Percentiles rank a stretch among this genome's conserved stretches.
These are phyloP conservation scores for Drosophila multiciliata DNA, from an alignment of 2,888 invertebrate genomes.

Conservation along the genomic window DNA sequence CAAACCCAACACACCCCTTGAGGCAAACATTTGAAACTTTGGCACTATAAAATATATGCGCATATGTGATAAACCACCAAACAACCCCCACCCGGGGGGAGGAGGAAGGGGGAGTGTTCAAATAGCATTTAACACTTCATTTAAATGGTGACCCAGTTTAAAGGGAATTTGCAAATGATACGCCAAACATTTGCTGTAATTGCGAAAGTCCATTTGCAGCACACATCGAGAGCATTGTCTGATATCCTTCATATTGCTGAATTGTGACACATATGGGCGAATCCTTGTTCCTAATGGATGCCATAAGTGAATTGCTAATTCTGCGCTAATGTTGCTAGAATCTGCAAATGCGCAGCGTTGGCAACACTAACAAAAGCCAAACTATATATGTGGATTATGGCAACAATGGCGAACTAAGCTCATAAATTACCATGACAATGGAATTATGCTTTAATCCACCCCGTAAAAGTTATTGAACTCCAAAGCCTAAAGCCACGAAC, in stretches of 20 bases:
- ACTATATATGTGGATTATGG: slow-evolving; percentile 30
- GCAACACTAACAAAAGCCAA: slow-evolving; percentile 14
- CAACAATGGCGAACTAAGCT: slow-evolving; percentile 72
- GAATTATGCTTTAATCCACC: slow-evolving; percentile 72
- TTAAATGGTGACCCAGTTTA: slow-evolving; percentile 67
- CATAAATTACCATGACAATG: slow-evolving; percentile 80
- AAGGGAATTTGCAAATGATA: slow-evolving; percentile 42
- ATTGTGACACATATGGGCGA: slow-evolving; percentile 61
- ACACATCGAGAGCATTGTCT: not conserved
- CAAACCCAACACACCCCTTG: not conserved
- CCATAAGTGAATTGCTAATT: slow-evolving; percentile 69
- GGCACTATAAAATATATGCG: slow-evolving; percentile 59
- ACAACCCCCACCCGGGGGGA: slow-evolving; percentile 8
- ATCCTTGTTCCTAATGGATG: slow-evolving; percentile 64
- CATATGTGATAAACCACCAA: slow-evolving; percentile 59
- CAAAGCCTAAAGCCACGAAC: slow-evolving; percentile 34
- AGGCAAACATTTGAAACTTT: slow-evolving; percentile 23
- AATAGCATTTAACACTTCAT: slow-evolving; percentile 65
- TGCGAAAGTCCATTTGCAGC: slow-evolving; percentile 60
- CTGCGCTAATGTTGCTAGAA: slow-evolving; percentile 67
- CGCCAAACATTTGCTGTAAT: slow-evolving; percentile 55
- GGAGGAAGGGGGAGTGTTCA: slow-evolving; percentile 14
- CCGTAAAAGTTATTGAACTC: slow-evolving; percentile 72
- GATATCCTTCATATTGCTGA: slow-evolving; percentile 15
- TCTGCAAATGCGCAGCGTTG: slow-evolving; percentile 24